A percentile compares a stretch with the other conserved stretches of the same genome.
Conservation (phyloP, 1,140 invertebrate genomes). For the Phthorimaea operculella region DNA sequence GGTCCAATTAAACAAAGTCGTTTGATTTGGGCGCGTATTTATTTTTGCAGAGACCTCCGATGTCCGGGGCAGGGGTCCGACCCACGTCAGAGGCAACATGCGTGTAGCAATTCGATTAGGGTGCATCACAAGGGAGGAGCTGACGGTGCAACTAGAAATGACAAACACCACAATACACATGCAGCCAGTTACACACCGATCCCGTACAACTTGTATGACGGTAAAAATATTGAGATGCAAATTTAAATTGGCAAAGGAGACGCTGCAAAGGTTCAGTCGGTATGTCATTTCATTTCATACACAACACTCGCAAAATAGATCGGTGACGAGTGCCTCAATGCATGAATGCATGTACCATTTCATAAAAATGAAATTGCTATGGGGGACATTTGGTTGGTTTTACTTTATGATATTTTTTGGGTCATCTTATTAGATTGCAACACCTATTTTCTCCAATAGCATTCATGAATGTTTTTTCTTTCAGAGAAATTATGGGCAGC, state of each 20-base stretch:
- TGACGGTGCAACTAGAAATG: constrained; percentile 48
- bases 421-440: constrained; percentile 3
- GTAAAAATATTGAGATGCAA: neutral
- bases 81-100: constrained; percentile 53
- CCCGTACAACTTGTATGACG: too few relatives aligned
- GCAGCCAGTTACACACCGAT: too few relatives aligned
- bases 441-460: neutral
- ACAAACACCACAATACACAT: neutral
- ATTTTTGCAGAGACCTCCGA: constrained; percentile 58
- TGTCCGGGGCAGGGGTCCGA: constrained; percentile 50
- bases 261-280: constrained; percentile 25
- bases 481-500: too few relatives aligned
- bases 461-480: too few relatives aligned
- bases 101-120: constrained; percentile 64
- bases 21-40: constrained; percentile 60
- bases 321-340: constrained; percentile 47
- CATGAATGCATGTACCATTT: constrained; percentile 50
- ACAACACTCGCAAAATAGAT: constrained; percentile 61
- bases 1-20: constrained; percentile 52
- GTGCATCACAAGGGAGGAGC: constrained; percentile 54
- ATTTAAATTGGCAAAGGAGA: neutral
- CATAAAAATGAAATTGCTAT: constrained; percentile 63
- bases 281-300: constrained; percentile 62
- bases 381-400: constrained; percentile 35
- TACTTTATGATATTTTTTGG: constrained; percentile 43